Evolutionary conservation across 1,140 invertebrate genomes (phyloP), one percentile per base, ranked within the genome.

Genomic region (Myzus persicae): DNA sequence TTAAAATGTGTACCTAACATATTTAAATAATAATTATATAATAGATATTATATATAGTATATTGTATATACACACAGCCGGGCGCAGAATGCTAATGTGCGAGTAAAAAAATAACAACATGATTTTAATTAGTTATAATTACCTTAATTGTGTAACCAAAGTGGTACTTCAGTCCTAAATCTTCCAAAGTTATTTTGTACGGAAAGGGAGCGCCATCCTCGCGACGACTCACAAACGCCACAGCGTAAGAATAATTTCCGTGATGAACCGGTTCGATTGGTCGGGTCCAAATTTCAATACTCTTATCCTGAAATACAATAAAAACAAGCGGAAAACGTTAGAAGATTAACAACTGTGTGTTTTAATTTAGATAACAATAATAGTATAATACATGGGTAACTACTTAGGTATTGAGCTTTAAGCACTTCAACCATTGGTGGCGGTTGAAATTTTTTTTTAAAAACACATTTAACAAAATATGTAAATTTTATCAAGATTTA

Each of bases 121-220:
- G 20, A 51, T 22, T 5, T 51, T 51, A 48, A n/a, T n/a, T 36
- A n/a, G n/a, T n/a, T 0, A 36, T 24, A 67, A 95, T 95, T 95
- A 98, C 98, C 95, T 97, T 97, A 51, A 99, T 97, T 95, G 96
- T 96, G 95, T 99, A 99, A 94, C 98, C 98, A 94, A 96, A 95
- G 18, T 96, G 96, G 94, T 97, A 97, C 85, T 96, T 96, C 2
- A 98, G 95, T 38, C 98, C 98, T 24, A 99, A 95, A 94, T 98
- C 97, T 8, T 95, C 94, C n/a, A 96, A 94, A 2, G 95, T 95
- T 36, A 96, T 95, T n/a, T 95, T 95, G 3, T 96, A 95, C 31
- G 95, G 94, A 94, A 96, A 96, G 0, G 96, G 96, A 76, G 95
- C 95, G 5, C 97, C 97, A 94, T 97, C 96, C 1, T 95, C 95